phyloP scores from a whole-genome alignment of 1,140 invertebrate species.

The roundworm (Caenorhabditis elegans) region WBcel235 BX284606.5:8294001-8294500 shows the following conservation, averaged over 20 bases:
- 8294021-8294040: neutral
- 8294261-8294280: neutral
- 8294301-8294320: neutral
- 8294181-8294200: neutral
- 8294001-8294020: neutral
- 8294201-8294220: neutral
- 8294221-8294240: neutral
- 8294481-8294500: neutral
- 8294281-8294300: neutral
- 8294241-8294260: slow-evolving; percentile 4
- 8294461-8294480: neutral
- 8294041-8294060: slow-evolving; percentile 16
- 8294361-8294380: neutral
- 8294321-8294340: neutral
- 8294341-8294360: neutral
- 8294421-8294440: neutral
- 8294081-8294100: neutral
- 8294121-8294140: too few species aligned
- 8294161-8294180: neutral
- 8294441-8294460: neutral
- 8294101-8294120: neutral
- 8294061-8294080: slow-evolving; percentile 27
- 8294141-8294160: too few species aligned
- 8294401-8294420: neutral
- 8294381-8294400: neutral